These are phyloP conservation scores for Sinopyrophorus schimmeli DNA, from an alignment of 2,888 invertebrate genomes.

Conservation along the genomic window DNA sequence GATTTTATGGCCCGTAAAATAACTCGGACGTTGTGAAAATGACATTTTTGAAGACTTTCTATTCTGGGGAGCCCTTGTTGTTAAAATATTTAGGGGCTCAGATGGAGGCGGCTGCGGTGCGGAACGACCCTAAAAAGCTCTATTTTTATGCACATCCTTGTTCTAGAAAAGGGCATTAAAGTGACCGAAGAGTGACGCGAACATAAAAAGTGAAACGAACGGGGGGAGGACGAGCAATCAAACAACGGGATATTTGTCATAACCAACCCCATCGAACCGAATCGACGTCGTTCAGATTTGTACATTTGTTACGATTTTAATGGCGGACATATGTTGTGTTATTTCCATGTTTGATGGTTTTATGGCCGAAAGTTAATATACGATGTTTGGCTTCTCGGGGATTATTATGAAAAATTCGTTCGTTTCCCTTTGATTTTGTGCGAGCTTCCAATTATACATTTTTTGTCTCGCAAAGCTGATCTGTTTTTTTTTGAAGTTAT, in stretches of 20 bases:
- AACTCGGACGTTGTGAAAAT: slow-evolving; percentile 34
- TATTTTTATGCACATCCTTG: slow-evolving; percentile 30
- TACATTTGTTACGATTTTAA: slow-evolving; percentile 25
- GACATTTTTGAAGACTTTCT: slow-evolving; percentile 31
- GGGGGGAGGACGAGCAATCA: slow-evolving; percentile 31
- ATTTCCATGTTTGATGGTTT: slow-evolving; percentile 14
- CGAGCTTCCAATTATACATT: no score
- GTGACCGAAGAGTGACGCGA: slow-evolving; percentile 17
- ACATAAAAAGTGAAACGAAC: slow-evolving; percentile 27
- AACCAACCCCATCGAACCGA: slow-evolving; percentile 37
- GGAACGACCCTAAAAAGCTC: slow-evolving; percentile 26
- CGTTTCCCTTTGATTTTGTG: no score
- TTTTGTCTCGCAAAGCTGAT: no score
- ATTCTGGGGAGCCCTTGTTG: slow-evolving; percentile 31
- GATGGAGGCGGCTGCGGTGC: slow-evolving; percentile 31
- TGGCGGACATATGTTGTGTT: slow-evolving; percentile 8
- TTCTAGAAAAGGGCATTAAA: slow-evolving; percentile 20
- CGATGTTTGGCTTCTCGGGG: no score
- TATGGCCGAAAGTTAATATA: no score
- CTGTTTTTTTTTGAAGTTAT: no score
- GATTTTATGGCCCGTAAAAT: slow-evolving; percentile 34
- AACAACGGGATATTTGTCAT: slow-evolving; percentile 41
- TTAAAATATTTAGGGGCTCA: slow-evolving; percentile 39
- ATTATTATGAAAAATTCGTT: no score
- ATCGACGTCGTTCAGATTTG: slow-evolving; percentile 39